Conservation (phyloP, 2,113 vertebrate species). For the Otocyon megalotis region DNA sequence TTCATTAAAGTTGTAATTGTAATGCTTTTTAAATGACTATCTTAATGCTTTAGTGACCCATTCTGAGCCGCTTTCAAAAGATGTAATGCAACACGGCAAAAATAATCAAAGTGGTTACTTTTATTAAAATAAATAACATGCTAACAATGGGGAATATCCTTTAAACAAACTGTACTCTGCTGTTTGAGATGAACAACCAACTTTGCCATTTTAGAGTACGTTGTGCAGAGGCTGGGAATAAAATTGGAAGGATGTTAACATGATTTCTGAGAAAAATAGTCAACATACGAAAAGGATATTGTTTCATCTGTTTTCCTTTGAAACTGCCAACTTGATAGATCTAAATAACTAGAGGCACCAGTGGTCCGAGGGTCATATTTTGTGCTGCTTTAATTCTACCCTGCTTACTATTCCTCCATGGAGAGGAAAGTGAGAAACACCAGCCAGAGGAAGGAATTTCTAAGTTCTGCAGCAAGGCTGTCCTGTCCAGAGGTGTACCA, state of each 20-base stretch:
- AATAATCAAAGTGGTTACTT: conserved; percentile 45
- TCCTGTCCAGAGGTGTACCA: neutral
- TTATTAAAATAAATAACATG: conserved; percentile 29
- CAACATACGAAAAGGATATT: neutral
- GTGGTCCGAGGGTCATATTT: neutral
- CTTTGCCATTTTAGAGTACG: neutral
- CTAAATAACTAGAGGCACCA: neutral
- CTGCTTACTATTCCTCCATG: neutral
- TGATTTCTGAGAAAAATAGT: conserved; percentile 46
- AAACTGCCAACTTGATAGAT: neutral
- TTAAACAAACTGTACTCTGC: neutral
- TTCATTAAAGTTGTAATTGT: neutral
- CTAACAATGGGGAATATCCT: neutral
- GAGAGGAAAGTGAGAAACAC: neutral
- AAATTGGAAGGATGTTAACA: neutral
- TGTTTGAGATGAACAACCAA: neutral
- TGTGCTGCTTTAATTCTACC: neutral
- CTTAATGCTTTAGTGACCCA: neutral
- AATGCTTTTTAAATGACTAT: neutral
- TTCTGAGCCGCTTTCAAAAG: neutral
- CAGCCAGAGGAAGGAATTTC: neutral
- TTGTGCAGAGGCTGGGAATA: neutral
- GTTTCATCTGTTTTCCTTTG: neutral
- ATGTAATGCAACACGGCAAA: neutral
- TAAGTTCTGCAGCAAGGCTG: neutral